These are phyloP conservation scores for Strongylocentrotus purpuratus DNA, from an alignment of 35 echinoderm and acorn worm genomes.

Conservation along the genomic window DNA sequence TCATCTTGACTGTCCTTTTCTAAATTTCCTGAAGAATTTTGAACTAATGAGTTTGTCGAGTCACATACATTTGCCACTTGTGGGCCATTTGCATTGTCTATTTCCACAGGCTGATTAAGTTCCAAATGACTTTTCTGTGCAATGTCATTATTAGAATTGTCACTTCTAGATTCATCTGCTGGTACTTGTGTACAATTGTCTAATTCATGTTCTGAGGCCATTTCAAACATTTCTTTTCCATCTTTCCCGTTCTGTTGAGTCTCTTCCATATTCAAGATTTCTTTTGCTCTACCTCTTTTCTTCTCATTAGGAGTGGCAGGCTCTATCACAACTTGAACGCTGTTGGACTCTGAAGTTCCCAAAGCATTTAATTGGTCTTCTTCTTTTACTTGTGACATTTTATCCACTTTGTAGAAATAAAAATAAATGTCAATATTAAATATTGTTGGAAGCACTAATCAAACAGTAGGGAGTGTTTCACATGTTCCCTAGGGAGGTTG, in stretches of 20 bases:
- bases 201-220: not conserved
- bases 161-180: conserved; percentile 14
- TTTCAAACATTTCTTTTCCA: not conserved
- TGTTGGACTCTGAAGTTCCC: not conserved
- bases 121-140: not conserved
- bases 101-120: not conserved
- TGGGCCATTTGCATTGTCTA: not conserved
- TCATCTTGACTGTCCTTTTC: not conserved
- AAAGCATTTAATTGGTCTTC: not conserved
- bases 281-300: not conserved
- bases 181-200: not conserved
- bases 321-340: conserved; percentile 2
- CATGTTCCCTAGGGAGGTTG: too few species aligned
- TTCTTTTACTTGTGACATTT: conserved; percentile 23
- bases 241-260: not conserved
- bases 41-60: not conserved
- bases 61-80: not conserved
- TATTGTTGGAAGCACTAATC: not conserved
- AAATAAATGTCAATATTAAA: too few species aligned
- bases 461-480: too few species aligned
- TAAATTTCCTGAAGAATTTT: not conserved
- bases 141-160: not conserved
- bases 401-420: not conserved
- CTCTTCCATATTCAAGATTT: not conserved
- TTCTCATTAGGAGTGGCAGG: not conserved